Evolutionary conservation across 2,113 vertebrate genomes (phyloP).

Genomic region (Echinops telfairi): DNA sequence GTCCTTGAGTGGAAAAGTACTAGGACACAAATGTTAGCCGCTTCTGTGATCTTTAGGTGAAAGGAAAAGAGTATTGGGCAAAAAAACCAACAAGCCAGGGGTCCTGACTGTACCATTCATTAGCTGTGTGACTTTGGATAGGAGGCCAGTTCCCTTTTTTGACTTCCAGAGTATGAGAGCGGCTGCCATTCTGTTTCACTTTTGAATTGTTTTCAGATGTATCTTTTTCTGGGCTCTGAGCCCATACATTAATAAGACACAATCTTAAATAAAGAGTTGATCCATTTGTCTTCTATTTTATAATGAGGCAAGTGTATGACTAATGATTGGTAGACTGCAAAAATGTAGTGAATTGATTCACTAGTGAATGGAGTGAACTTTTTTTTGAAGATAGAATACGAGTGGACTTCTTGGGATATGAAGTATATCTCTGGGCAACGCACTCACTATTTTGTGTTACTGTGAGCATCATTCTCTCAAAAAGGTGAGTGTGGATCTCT

Average conservation of each 20-base stretch:
- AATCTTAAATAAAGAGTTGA: background rate
- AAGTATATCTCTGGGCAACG: background rate
- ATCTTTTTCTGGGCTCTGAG: background rate
- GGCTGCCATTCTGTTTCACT: background rate
- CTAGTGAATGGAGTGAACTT: background rate
- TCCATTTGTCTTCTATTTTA: background rate
- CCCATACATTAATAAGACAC: background rate
- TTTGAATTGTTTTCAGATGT: background rate
- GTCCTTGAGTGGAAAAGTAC: slow-evolving; percentile 85
- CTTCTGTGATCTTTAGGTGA: slow-evolving; percentile 51
- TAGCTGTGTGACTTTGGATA: background rate
- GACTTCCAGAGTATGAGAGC: rapidly evolving
- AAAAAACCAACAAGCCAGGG: background rate
- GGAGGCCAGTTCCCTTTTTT: background rate
- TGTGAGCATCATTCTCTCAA: background rate
- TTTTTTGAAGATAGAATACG: background rate
- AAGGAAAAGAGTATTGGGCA: background rate
- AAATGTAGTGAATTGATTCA: background rate
- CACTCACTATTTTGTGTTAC: background rate
- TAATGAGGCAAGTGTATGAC: background rate
- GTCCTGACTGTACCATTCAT: background rate
- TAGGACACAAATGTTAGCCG: slow-evolving; percentile 70
- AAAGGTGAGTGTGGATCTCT: background rate
- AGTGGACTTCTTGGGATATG: background rate
- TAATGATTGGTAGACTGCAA: background rate